Evolutionary conservation across 2,888 invertebrate species (phyloP), one percentile per base, ranked within the genome.

Genomic region (Volucella zonaria): DNA sequence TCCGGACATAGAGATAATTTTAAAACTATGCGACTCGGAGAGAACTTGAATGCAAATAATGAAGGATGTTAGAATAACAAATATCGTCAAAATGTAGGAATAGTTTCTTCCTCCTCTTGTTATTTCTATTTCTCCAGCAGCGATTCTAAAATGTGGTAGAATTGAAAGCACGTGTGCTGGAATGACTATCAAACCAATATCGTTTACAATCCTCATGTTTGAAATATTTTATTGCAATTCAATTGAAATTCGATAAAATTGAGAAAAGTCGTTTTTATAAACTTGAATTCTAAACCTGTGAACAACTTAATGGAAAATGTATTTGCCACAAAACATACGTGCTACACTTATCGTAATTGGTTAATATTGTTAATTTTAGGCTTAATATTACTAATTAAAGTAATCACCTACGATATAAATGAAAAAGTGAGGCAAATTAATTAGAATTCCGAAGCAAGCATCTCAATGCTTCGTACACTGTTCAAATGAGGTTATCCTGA

Each of bases 121-220:
- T 3, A 89, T 45, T 4, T 74, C 68, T 0, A 90, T 38, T 43
- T 87, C 47, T 66, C 87, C 73, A 56, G 56, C 12, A n/a, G 77
- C 64, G 4, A 82, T 73, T 4, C 49, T 38, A 38, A 88, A 89
- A 40, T 88, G 87, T 3, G 90, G 89, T 64, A 90, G n/a, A 12
- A 89, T 76, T 0, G 71, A 89, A 18, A 85, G 87, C 0, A 89
- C 1, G 74, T 89, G 88, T 1, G 80, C 73, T 2, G 87, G 87
- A 52, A 3, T 4, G 8, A 75, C 73, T n/a, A 89, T 80, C 8
- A n/a, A 54, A 2, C 38, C 11, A 9, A 89, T 86, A 67, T 90
- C 90, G 0, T 59, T 12, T 4, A 89, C 42, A 31, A 89, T 87
- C 78, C 87, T 88, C 90, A 89, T 90, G 8, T 0, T 40, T 9